These are phyloP conservation scores for Pollenia labialis DNA, from an alignment of 2,888 invertebrate genomes.

Conservation along the genomic window DNA sequence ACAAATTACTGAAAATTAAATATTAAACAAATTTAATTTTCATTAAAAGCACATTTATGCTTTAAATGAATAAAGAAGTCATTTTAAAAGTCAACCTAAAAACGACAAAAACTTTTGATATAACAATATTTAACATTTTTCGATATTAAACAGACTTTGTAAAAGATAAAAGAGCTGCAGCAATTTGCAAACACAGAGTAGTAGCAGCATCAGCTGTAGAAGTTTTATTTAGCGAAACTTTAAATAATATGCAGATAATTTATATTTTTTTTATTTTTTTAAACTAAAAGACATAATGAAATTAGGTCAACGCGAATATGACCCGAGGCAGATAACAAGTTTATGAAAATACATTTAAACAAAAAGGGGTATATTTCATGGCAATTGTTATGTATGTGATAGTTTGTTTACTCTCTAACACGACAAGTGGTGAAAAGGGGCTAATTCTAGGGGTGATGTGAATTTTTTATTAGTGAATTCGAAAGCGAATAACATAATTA, in stretches of 20 bases:
- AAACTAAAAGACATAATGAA: constrained; percentile 3
- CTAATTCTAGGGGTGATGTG: too few species aligned
- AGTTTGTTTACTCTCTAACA: too few species aligned
- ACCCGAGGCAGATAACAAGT: constrained; percentile 4
- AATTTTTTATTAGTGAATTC: too few species aligned
- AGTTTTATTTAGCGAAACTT: neutral
- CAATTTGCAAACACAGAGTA: neutral
- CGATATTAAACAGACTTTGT: constrained; percentile 4
- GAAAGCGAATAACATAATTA: too few species aligned
- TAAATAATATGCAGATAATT: neutral
- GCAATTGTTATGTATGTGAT: neutral
- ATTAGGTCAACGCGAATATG: constrained; percentile 5
- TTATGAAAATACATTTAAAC: neutral
- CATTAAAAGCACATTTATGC: neutral
- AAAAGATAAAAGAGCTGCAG: neutral
- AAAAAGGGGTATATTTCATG: neutral
- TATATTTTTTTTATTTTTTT: neutral
- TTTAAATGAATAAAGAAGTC: constrained; percentile 1
- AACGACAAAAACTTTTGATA: constrained; percentile 33
- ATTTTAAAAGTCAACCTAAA: constrained; percentile 14
- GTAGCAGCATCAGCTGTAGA: neutral
- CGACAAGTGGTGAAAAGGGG: too few species aligned
- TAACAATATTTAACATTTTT: constrained; percentile 17
- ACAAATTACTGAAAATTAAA: constrained; percentile 1
- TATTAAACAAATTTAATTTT: constrained; percentile 3